Base-by-base conservation (phyloP, 2,888 invertebrate genomes). In the Pandemis corylana region DNA sequence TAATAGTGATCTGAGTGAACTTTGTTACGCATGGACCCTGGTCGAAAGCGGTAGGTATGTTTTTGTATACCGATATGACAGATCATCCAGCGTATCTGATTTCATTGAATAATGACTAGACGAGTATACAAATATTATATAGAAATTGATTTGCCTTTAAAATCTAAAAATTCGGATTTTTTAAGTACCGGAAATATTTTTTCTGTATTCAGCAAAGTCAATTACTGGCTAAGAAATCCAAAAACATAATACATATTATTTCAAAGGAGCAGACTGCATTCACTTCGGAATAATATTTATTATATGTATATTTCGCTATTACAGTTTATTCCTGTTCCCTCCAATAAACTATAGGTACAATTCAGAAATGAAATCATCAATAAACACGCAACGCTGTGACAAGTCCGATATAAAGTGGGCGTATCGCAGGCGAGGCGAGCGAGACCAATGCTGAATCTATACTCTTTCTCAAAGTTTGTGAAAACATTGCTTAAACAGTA, bases 381-480 rank as follows among this genome's bases (percentile, higher is more conserved):
- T 62, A 62, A 59, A 49, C 49, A 28, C n/a, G 20, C 46, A 65
- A 20, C 46, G 44, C 36, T 66, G 51, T 63, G 42, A 63, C 65
- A 65, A 65, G 49, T 65, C 49, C 36, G 5, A 36, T 53, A 53
- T 53, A 53, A 62, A 64, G 67, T 67, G 53, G 67, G 67, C 41
- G 72, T 68, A 68, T 64, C 68, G 59, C 46, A 69, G 5, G 85
- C 85, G 28, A 59, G 28, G 59, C 9, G 20, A 56, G 20, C 20
- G 81, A 85, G 77, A 84, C 83, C 81, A 86, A 85, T 87, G 83
- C 84, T 85, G 88, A 89, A 89, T 89, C 85, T 85, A 20, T 20
- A 88, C 83, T 86, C 87, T 89, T 91, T 89, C 89, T 87, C 75
- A 67, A 82, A 81, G 15, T 87, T 92, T 91, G 89, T 89, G 90